Evolutionary conservation across 2,113 vertebrate genomes (phyloP).

Genomic region (Dendropsophus ebraccatus): DNA sequence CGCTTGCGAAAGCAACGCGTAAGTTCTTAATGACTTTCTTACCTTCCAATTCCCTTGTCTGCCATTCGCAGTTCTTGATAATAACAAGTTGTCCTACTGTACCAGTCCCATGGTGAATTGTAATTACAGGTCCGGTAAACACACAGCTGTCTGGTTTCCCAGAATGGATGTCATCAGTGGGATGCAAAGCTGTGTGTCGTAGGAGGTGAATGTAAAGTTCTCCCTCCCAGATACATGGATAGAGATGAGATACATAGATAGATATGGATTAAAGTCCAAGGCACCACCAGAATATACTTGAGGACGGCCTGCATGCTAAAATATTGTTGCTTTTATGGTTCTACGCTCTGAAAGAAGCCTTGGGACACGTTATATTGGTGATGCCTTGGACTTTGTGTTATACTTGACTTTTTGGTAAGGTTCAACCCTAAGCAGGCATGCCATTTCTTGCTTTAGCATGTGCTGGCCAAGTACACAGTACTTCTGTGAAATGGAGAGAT

Average conservation of each 20-base stretch:
- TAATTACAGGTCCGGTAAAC: conserved; percentile 25
- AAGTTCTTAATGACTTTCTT: not conserved
- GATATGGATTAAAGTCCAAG: not conserved
- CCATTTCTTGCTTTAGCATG: too few relatives aligned
- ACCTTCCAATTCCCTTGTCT: not conserved
- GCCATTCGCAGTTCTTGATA: not conserved
- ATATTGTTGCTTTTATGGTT: too few relatives aligned
- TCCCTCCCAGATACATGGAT: too few relatives aligned
- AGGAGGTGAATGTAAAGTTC: not conserved
- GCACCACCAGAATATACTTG: too few relatives aligned
- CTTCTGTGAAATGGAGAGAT: too few relatives aligned
- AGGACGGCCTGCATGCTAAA: too few relatives aligned
- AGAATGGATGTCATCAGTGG: conserved; percentile 4
- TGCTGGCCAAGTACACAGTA: too few relatives aligned
- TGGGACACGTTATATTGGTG: too few relatives aligned
- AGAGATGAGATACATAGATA: not conserved
- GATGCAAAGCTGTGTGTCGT: not conserved
- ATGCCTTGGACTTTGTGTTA: too few relatives aligned
- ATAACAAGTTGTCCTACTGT: not conserved
- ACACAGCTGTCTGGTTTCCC: not conserved
- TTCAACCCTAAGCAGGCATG: too few relatives aligned
- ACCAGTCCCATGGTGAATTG: not conserved
- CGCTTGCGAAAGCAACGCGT: not conserved
- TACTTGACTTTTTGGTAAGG: too few relatives aligned
- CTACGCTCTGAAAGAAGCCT: too few relatives aligned